A percentile compares a stretch with the other conserved stretches of the same genome.
Evolutionary conservation across 2,113 vertebrate genomes (phyloP).

Genomic region (Porphyrio hochstetteri): DNA sequence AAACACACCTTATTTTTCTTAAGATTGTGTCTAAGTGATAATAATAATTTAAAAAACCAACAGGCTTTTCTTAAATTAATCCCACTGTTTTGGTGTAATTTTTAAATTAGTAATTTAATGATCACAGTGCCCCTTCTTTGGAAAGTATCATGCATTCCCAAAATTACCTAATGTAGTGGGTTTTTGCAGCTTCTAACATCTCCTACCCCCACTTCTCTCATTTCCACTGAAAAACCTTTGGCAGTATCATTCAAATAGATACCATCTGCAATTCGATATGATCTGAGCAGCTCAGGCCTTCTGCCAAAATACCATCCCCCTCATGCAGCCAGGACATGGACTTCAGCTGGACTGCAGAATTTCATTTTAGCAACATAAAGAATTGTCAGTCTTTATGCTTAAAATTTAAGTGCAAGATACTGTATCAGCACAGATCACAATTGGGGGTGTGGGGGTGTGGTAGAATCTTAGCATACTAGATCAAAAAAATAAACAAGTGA

Average conservation of each 20-base stretch:
- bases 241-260: conserved; percentile 73
- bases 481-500: neutral
- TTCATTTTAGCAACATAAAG: neutral
- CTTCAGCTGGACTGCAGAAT: conserved; percentile 62
- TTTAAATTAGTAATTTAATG: neutral
- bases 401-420: neutral
- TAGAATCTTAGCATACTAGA: neutral
- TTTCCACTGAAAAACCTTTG: neutral
- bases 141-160: neutral
- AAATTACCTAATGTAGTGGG: neutral
- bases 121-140: neutral
- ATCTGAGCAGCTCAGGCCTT: conserved; percentile 58
- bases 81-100: neutral
- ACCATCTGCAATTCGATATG: conserved; percentile 77
- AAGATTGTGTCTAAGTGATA: neutral
- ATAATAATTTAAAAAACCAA: neutral
- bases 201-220: neutral
- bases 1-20: neutral
- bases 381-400: no score
- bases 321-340: conserved; percentile 74
- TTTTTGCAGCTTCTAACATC: neutral
- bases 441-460: no score
- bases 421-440: neutral
- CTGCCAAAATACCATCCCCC: conserved; percentile 76
- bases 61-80: neutral